Percentiles rank a stretch among this genome's conserved stretches.
These are phyloP conservation scores for Drymodes brunneopygia DNA, from an alignment of 2,113 vertebrate genomes.

Conservation along the genomic window DNA sequence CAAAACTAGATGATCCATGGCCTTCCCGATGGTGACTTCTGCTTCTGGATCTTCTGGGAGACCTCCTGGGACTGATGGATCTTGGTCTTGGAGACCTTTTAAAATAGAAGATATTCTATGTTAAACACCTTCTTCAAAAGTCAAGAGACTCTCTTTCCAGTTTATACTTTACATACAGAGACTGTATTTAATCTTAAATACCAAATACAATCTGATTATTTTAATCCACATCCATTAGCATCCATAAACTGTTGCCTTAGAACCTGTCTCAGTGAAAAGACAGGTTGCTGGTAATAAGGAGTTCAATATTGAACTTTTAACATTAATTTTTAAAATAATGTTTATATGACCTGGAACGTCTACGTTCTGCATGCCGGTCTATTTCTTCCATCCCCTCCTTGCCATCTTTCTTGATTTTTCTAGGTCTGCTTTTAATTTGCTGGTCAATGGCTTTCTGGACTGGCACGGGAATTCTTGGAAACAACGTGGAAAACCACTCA, in stretches of 20 bases:
- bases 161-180: neutral
- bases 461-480: constrained; percentile 96
- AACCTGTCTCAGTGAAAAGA: neutral
- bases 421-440: constrained; percentile 92
- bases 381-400: constrained; percentile 81
- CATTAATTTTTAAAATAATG: neutral
- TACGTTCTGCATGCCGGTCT: constrained; percentile 81
- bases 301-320: neutral
- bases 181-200: neutral
- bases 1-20: constrained; percentile 88
- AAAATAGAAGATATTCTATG: neutral
- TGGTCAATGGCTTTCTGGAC: constrained; percentile 96
- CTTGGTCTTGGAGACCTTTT: constrained; percentile 84
- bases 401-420: constrained; percentile 86
- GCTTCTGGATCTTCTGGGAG: constrained; percentile 92
- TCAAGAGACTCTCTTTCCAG: neutral
- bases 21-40: constrained; percentile 90
- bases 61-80: constrained; percentile 85
- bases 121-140: neutral
- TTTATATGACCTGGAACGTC: constrained; percentile 82
- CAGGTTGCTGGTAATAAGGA: neutral
- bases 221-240: neutral
- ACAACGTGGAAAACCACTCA: constrained; percentile 98
- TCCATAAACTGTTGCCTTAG: neutral
- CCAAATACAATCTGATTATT: neutral